Percentiles rank a stretch among this genome's conserved stretches.
Conservation (phyloP, 1,140 invertebrate species). For the Platyscapa corneri region DNA sequence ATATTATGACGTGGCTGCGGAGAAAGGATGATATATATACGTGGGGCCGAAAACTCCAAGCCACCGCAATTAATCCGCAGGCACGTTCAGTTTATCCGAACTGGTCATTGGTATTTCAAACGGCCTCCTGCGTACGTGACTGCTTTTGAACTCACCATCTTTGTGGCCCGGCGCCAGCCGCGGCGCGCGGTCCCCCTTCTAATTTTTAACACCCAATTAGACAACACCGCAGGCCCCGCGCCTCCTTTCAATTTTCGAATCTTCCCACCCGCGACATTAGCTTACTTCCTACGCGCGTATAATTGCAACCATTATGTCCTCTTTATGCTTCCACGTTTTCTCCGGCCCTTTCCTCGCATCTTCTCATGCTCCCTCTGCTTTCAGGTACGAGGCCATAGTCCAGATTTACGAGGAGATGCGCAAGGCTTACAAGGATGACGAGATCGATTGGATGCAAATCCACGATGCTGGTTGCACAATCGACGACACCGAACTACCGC, state of each 20-base stretch:
- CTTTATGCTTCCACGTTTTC: not conserved
- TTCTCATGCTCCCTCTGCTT: slow-evolving; percentile 23
- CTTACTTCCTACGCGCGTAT: not conserved
- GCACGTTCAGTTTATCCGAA: slow-evolving; percentile 53
- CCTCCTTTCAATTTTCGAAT: slow-evolving; percentile 42
- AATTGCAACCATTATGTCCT: not conserved
- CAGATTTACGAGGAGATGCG: slow-evolving; percentile 72
- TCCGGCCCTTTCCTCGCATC: not conserved
- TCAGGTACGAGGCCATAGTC: slow-evolving; percentile 72
- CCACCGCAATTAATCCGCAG: slow-evolving; percentile 61
- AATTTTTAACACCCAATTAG: slow-evolving; percentile 51
- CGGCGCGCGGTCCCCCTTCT: not conserved
- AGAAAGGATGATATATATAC: not conserved
- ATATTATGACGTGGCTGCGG: slow-evolving; percentile 44
- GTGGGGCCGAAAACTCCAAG: slow-evolving; percentile 53
- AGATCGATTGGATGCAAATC: slow-evolving; percentile 86
- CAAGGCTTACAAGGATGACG: slow-evolving; percentile 74
- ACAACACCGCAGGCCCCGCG: slow-evolving; percentile 22
- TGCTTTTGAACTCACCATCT: slow-evolving; percentile 28
- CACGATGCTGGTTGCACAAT: slow-evolving; percentile 91
- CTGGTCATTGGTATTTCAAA: slow-evolving; percentile 48
- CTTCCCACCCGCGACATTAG: not conserved
- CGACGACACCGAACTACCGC: slow-evolving; percentile 86
- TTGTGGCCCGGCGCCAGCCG: not conserved
- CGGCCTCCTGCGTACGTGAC: slow-evolving; percentile 34